Evolutionary conservation across 2,888 invertebrate genomes (phyloP), one percentile per base, ranked within the genome.

Genomic region (Oscheius onirici): DNA sequence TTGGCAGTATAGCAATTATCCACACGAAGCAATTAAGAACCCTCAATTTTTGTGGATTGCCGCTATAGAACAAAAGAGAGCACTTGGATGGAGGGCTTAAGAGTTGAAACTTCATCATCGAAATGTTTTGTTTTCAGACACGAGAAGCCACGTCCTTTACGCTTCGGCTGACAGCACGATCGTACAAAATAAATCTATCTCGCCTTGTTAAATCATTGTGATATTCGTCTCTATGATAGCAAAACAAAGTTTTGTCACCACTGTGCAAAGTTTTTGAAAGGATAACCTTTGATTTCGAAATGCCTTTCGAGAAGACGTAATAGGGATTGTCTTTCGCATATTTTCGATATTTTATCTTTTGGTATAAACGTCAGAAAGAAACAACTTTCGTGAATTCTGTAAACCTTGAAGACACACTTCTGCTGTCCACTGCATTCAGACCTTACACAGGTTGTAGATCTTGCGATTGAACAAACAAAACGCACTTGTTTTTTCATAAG

Each of bases 121-220:
- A 55, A 26, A 55, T 26, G 26, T 26, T 34, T 26, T 55, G 43
- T 46, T 68, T 68, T 68, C 57, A 68, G 67, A 41, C 67, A 68
- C 34, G 67, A 68, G 57, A 68, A 68, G 24, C 67, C 67, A 22
- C 54, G 67, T 44, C 67, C 67, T n/a, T 54, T 68, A 41, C 67
- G 67, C 54, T 68, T 68, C 57, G 67, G 67, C 44, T 68, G 46
- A 68, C n/a, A 58, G 41, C 17, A 40, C 58, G 58, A 58, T 58
- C 58, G 58, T 58, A 58, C 58, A 40, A 41, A 58, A 58, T 58
- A 58, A 58, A 58, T 58, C 58, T 58, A 58, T 58, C 43, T 58
- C 58, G 58, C 41, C 58, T 58, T 58, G 58, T 58, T 58, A 58
- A 58, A 58, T 20, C 13, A 52, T 22, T 52, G 52, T 52, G 52